Conservation (phyloP, 2,888 invertebrate species). For the Apotomis betuletana region DNA sequence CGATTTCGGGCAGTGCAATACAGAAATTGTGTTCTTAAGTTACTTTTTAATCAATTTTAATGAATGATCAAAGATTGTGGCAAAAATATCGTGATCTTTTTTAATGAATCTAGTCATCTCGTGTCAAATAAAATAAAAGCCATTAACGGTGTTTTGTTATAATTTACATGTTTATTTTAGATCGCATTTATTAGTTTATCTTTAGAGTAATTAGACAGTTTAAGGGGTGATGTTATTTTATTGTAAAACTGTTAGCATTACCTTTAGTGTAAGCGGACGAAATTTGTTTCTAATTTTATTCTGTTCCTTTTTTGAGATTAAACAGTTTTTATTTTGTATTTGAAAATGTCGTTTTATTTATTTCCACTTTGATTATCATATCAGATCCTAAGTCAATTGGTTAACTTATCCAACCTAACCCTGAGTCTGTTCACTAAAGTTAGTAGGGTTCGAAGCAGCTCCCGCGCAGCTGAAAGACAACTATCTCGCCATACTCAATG, state of each 20-base stretch:
- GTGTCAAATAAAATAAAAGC: constrained; percentile 35
- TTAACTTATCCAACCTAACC: no score
- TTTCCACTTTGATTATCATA: not conserved
- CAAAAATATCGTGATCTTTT: constrained; percentile 39
- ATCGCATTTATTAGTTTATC: constrained; percentile 35
- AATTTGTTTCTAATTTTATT: constrained; percentile 50
- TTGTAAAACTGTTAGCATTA: constrained; percentile 49
- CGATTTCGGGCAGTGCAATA: constrained; percentile 78
- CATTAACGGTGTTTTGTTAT: constrained; percentile 30
- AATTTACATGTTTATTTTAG: constrained; percentile 25
- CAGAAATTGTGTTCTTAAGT: constrained; percentile 36
- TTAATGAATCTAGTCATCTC: constrained; percentile 45
- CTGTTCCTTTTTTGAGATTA: constrained; percentile 62
- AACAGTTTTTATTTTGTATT: constrained; percentile 74
- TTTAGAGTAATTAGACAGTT: constrained; percentile 38
- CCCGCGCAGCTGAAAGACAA: no score
- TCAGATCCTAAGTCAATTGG: no score
- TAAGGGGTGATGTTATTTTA: constrained; percentile 46
- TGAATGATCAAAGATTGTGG: constrained; percentile 38
- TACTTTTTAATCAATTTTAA: constrained; percentile 44
- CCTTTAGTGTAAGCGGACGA: constrained; percentile 48
- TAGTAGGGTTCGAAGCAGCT: no score
- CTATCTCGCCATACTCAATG: no score
- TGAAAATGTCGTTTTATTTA: constrained; percentile 58
- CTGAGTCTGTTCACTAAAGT: no score